Evolutionary conservation across 2,888 invertebrate species (phyloP), one percentile per base, ranked within the genome.

Genomic region (Sesia apiformis): DNA sequence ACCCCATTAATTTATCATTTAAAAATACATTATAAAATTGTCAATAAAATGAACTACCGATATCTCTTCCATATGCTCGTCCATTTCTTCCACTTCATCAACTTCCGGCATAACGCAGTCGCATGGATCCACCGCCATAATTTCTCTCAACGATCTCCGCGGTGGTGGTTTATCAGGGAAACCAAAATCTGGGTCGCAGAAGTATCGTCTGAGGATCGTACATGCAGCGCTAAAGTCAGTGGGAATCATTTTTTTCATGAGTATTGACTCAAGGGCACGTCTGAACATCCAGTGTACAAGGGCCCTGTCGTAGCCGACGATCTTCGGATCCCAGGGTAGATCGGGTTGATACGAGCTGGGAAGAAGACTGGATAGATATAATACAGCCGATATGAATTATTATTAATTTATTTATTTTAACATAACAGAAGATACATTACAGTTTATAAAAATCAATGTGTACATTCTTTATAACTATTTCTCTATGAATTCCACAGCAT

Each of bases 251-350:
- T 63, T 70, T 56, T 74, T 84, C 0, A 52, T 53, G 0, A 89
- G 63, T 3, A 73, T 54, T 0, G 76, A 70, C 51, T 85, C 79
- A 0, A 89, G 65, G 0, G 88, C 84, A 65, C 80, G 74, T 55
- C 82, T 70, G 53, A 89, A 87, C 88, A 89, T 88, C 86, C 86
- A 86, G 58, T 89, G 85, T 0, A 83, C 56, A 4, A 74, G 60
- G 3, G 61, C 53, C 59, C 72, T 72, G 3, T 78, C 61, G 53
- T 79, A 80, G 4, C 86, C 85, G 0, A 84, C 75, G 0, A 69
- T 59, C 50, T 78, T 58, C 2, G 61, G 50, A 50, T 83, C 69
- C 89, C 89, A 89, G 1, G 61, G 54, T 8, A 89, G 63, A 56
- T 89, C 88, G 4, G 88, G 88, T 57, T 74, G 67, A 56, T 88